Evolutionary conservation across 2,113 vertebrate species (phyloP).

Genomic region (Mixornis gularis): DNA sequence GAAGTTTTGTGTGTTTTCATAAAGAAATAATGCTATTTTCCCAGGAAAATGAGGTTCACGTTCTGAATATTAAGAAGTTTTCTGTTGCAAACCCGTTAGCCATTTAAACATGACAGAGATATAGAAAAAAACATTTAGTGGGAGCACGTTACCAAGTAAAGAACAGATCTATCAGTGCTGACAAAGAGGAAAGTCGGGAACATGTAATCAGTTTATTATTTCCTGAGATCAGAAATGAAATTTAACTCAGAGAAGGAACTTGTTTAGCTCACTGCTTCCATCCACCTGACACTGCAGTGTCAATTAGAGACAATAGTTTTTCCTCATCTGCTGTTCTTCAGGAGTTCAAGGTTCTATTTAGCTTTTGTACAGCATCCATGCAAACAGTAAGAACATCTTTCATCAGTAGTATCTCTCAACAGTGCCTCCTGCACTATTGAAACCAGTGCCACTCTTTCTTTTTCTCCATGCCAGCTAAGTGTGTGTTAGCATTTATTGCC

Average conservation of each 20-base stretch:
- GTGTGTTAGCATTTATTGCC: neutral
- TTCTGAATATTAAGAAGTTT: neutral
- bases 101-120: neutral
- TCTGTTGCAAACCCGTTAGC: neutral
- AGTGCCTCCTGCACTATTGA: neutral
- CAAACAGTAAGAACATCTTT: neutral
- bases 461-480: neutral
- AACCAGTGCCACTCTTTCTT: neutral
- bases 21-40: neutral
- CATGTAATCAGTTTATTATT: neutral
- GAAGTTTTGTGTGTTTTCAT: neutral
- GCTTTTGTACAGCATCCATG: neutral
- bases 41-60: neutral
- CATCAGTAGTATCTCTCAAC: fast-evolving
- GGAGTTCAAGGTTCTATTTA: neutral
- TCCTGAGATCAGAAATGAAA: neutral
- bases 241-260: neutral
- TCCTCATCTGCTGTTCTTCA: neutral
- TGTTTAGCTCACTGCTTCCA: neutral
- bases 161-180: neutral
- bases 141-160: neutral
- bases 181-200: neutral
- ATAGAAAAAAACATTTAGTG: neutral
- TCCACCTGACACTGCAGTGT: neutral
- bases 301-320: neutral